Percentiles rank a stretch among this genome's conserved stretches.
Evolutionary conservation across 2,797 vertebrate species (phyloP).

Genomic region (Gallirallus australis): DNA sequence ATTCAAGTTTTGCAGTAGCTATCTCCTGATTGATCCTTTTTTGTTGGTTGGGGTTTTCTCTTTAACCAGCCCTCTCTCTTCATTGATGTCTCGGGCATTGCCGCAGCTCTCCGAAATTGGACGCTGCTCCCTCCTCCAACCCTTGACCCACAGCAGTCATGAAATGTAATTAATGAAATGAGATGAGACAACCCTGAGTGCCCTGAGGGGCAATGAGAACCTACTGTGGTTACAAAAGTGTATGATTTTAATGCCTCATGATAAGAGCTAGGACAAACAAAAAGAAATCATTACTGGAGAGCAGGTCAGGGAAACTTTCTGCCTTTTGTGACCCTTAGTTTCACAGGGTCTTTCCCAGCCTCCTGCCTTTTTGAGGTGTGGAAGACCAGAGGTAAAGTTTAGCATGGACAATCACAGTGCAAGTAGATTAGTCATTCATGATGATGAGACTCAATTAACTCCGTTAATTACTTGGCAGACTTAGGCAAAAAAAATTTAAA

Average conservation of each 20-base stretch:
- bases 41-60: not conserved
- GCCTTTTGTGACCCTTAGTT: constrained; percentile 57
- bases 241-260: constrained; percentile 73
- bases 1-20: constrained; percentile 50
- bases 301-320: constrained; percentile 57
- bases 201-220: constrained; percentile 70
- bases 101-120: constrained; percentile 70
- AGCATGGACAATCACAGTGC: not conserved
- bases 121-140: constrained; percentile 57
- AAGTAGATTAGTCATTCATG: not conserved
- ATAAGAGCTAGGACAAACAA: constrained; percentile 62
- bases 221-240: constrained; percentile 70
- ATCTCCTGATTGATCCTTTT: constrained; percentile 63
- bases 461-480: constrained; percentile 24
- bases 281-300: constrained; percentile 51
- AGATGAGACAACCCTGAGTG: constrained; percentile 70
- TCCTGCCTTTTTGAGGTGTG: not conserved
- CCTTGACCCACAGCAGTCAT: constrained; percentile 67
- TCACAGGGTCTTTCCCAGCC: not conserved
- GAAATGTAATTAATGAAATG: constrained; percentile 80
- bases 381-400: not conserved
- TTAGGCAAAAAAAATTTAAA: not conserved
- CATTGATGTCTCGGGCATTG: constrained; percentile 53
- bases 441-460: constrained; percentile 24
- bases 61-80: constrained; percentile 5